These are phyloP conservation scores for Aselliscus stoliczkanus DNA, from an alignment of 2,797 vertebrate genomes.

Conservation along the genomic window DNA sequence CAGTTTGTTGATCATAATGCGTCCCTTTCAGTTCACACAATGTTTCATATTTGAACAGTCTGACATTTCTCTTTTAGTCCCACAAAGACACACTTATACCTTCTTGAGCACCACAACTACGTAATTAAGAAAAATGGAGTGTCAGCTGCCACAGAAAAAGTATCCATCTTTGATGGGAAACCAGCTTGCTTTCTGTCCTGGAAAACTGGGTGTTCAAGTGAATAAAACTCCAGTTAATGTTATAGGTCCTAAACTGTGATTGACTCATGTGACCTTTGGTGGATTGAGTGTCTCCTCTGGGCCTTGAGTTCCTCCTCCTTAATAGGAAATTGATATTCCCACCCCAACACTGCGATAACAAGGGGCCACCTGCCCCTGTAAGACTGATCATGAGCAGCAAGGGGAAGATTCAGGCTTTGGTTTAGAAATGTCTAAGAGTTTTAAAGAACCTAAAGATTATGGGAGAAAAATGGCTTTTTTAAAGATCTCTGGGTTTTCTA, in stretches of 20 bases:
- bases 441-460: background rate
- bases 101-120: background rate
- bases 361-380: background rate
- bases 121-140: slow-evolving; percentile 61
- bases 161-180: background rate
- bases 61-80: background rate
- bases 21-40: background rate
- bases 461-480: background rate
- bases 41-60: background rate
- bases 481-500: background rate
- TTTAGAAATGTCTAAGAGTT: background rate
- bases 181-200: background rate
- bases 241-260: background rate
- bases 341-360: background rate
- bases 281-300: background rate
- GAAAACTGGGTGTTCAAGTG: background rate
- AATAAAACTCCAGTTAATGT: slow-evolving; percentile 14
- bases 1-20: background rate
- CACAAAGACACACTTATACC: background rate
- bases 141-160: background rate
- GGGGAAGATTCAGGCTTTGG: background rate
- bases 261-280: slow-evolving; percentile 35
- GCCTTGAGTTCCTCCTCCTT: background rate
- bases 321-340: slow-evolving; percentile 44
- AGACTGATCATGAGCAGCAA: background rate